phyloP scores from a whole-genome alignment of 2,113 vertebrate species.

The Ardeotis arabs region DNA sequence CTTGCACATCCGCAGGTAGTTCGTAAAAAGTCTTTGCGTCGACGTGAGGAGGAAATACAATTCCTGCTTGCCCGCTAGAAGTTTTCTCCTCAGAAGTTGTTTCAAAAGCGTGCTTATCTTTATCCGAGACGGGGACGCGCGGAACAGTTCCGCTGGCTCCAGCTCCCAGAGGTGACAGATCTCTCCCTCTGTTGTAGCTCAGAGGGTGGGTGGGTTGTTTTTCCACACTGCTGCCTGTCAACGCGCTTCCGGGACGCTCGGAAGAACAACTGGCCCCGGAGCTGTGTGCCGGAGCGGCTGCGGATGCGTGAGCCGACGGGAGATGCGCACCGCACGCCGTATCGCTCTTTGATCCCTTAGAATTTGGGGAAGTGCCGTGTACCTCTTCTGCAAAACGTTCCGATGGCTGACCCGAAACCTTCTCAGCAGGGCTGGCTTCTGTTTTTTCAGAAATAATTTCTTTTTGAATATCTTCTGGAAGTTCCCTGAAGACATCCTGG shows the following conservation, averaged over 20 bases:
- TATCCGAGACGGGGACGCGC: background rate
- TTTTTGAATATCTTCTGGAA: conserved; percentile 84
- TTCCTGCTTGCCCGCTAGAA: background rate
- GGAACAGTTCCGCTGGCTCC: background rate
- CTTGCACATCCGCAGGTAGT: conserved; percentile 83
- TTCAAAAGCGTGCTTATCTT: background rate
- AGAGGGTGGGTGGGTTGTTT: background rate
- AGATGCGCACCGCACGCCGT: background rate
- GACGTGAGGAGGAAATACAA: conserved; percentile 74
- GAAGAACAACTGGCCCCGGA: background rate
- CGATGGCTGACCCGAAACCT: background rate
- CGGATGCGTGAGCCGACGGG: background rate
- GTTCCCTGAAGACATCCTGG: conserved; percentile 82
- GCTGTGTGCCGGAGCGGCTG: background rate
- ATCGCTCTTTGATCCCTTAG: background rate
- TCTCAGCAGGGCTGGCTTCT: background rate
- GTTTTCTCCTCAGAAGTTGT: background rate
- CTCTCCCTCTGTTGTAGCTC: background rate
- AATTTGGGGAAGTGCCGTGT: background rate
- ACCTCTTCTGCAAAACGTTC: conserved; percentile 1
- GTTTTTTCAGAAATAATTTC: conserved; percentile 77
- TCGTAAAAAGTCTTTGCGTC: conserved; percentile 85
- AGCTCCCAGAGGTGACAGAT: background rate
- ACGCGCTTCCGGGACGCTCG: background rate
- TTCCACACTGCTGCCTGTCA: background rate